Conservation (phyloP, 2,888 invertebrate species). For the Cerceris ruficornis region DNA sequence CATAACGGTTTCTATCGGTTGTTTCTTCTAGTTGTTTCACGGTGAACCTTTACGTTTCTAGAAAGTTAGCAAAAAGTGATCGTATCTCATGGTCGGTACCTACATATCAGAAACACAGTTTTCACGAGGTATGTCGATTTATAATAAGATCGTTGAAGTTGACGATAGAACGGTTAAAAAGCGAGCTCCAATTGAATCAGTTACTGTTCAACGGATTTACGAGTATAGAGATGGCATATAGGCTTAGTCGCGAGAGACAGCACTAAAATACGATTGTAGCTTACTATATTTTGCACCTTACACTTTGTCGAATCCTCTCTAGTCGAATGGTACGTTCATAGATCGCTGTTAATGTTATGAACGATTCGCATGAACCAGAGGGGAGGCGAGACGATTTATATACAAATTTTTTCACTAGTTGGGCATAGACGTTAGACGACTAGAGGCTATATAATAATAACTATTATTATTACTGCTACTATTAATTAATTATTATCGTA, state of each 20-base stretch:
- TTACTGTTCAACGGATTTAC: slow-evolving; percentile 54
- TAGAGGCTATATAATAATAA: slow-evolving; percentile 79
- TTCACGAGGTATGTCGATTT: too few species aligned
- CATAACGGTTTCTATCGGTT: too few species aligned
- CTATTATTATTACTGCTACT: slow-evolving; percentile 70
- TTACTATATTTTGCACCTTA: slow-evolving; percentile 80
- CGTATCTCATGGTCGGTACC: too few species aligned
- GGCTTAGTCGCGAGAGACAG: slow-evolving; percentile 75
- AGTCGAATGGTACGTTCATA: slow-evolving; percentile 56
- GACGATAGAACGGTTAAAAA: background rate
- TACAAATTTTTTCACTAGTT: slow-evolving; percentile 76
- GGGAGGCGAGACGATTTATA: slow-evolving; percentile 65
- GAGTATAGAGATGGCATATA: slow-evolving; percentile 65
- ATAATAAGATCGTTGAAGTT: too few species aligned
- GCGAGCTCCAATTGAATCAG: slow-evolving; percentile 1
- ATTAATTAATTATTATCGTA: slow-evolving; percentile 74
- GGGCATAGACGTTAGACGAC: slow-evolving; percentile 78
- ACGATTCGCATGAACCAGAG: slow-evolving; percentile 53
- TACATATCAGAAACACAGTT: too few species aligned
- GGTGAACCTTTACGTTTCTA: too few species aligned
- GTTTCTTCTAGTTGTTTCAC: too few species aligned
- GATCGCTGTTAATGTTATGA: slow-evolving; percentile 34
- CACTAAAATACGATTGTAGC: slow-evolving; percentile 77
- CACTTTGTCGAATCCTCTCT: slow-evolving; percentile 70
- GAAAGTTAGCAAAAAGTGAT: too few species aligned